Evolutionary conservation across 2,888 invertebrate genomes (phyloP).

Genomic region (Epistrophella euchroma): DNA sequence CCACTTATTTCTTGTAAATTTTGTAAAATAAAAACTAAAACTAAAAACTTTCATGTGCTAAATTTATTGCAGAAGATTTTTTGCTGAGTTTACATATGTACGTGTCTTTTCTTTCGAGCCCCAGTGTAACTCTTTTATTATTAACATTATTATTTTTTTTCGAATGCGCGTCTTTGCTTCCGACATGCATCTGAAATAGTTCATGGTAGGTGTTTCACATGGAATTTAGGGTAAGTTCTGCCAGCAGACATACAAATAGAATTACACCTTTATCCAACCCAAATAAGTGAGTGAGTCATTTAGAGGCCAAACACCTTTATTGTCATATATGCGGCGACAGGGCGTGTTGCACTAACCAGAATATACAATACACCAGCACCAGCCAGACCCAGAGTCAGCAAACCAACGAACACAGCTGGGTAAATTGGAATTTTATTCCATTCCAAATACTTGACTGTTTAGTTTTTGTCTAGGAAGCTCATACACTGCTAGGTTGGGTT

Average conservation of each 20-base stretch:
- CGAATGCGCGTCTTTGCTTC: conserved; percentile 40
- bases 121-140: conserved; percentile 14
- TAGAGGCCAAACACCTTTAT: conserved; percentile 70
- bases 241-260: conserved; percentile 65
- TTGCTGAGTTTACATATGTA: too few relatives aligned
- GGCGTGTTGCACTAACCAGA: conserved; percentile 57
- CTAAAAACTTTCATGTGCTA: too few relatives aligned
- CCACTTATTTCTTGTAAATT: too few relatives aligned
- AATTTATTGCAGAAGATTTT: too few relatives aligned
- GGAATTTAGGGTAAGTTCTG: conserved; percentile 69
- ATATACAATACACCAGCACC: not conserved
- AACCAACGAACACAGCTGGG: not conserved
- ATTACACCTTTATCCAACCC: conserved; percentile 58
- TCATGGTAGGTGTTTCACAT: conserved; percentile 26
- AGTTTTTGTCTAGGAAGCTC: conserved; percentile 52
- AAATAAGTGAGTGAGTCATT: conserved; percentile 59
- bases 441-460: conserved; percentile 52
- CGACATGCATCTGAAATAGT: conserved; percentile 59
- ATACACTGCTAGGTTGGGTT: conserved; percentile 1
- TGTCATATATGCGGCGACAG: conserved; percentile 16
- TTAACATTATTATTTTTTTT: conserved; percentile 25
- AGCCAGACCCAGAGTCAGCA: not conserved
- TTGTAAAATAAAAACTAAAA: too few relatives aligned
- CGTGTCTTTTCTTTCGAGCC: not conserved
- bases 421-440: conserved; percentile 50